These are phyloP conservation scores for Lasaia peninsularis DNA, from an alignment of 1,140 invertebrate species.

Conservation along the genomic window DNA sequence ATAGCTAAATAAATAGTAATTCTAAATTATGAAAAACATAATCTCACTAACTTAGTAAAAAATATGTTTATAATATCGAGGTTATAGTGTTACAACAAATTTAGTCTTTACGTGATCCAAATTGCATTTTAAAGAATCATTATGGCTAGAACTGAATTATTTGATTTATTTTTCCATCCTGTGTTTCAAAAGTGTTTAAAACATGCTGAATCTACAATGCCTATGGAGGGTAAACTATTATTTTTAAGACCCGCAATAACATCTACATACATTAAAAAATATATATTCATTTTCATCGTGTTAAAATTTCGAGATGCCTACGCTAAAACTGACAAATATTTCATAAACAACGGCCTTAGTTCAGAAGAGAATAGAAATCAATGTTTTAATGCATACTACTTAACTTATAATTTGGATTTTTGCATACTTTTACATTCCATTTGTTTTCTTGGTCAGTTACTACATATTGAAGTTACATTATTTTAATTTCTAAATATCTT, in stretches of 20 bases:
- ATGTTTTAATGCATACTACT: background rate
- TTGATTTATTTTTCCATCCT: constrained; percentile 76
- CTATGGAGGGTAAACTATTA: constrained; percentile 54
- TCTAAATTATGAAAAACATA: background rate
- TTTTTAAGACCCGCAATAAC: background rate
- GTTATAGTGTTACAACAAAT: constrained; percentile 56
- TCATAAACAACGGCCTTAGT: background rate
- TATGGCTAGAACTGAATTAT: constrained; percentile 74
- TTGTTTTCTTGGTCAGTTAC: background rate
- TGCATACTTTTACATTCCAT: background rate
- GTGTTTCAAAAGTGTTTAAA: constrained; percentile 76
- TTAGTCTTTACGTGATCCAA: constrained; percentile 49
- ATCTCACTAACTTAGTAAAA: background rate
- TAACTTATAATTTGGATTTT: background rate
- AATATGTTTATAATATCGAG: constrained; percentile 35
- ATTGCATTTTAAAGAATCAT: constrained; percentile 34
- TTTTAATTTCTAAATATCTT: too few relatives aligned
- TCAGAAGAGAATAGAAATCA: background rate
- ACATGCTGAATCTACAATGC: constrained; percentile 62
- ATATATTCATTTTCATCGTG: too few relatives aligned
- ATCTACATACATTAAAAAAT: too few relatives aligned
- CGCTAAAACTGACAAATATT: background rate
- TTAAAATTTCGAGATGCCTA: background rate
- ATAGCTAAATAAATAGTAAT: background rate
- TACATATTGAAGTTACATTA: background rate